Conservation (phyloP, 2,113 vertebrate species). For the Python bivittatus region DNA sequence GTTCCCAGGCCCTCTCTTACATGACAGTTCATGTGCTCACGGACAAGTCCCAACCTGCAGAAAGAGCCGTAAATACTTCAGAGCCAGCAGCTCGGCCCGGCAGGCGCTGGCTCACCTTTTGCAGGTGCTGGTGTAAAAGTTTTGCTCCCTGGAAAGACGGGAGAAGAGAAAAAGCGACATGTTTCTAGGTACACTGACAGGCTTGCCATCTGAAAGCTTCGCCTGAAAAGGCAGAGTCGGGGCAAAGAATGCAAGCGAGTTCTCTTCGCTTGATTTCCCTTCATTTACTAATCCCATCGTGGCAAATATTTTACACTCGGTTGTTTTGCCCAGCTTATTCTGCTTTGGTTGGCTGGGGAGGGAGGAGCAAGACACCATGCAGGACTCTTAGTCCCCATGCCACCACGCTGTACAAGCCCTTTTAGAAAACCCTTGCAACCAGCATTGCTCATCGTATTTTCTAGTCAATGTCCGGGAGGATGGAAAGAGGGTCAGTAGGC, state of each 20-base stretch:
- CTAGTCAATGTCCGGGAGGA: background rate
- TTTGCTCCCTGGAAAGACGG: background rate
- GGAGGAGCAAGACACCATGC: background rate
- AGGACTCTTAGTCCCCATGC: background rate
- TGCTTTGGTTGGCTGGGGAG: background rate
- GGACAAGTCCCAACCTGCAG: constrained; percentile 56
- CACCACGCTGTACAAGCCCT: background rate
- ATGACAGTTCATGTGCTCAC: constrained; percentile 45
- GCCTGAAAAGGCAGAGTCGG: background rate
- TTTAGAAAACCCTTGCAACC: background rate
- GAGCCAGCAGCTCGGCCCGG: constrained; percentile 42
- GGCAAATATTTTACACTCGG: background rate
- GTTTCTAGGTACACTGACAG: background rate
- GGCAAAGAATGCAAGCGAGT: background rate
- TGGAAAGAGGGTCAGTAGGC: background rate
- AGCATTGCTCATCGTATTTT: background rate
- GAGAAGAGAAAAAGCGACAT: constrained; percentile 8
- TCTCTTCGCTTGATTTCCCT: background rate
- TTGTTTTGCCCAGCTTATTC: background rate
- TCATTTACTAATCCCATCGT: background rate
- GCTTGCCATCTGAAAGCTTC: background rate
- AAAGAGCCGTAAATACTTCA: constrained; percentile 29
- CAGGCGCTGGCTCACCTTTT: constrained; percentile 38
- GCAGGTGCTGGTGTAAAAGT: constrained; percentile 35
- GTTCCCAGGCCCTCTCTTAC: constrained; percentile 53